Evolutionary conservation across 2,797 vertebrate genomes (phyloP).

Genomic region (Sus cebifrons): DNA sequence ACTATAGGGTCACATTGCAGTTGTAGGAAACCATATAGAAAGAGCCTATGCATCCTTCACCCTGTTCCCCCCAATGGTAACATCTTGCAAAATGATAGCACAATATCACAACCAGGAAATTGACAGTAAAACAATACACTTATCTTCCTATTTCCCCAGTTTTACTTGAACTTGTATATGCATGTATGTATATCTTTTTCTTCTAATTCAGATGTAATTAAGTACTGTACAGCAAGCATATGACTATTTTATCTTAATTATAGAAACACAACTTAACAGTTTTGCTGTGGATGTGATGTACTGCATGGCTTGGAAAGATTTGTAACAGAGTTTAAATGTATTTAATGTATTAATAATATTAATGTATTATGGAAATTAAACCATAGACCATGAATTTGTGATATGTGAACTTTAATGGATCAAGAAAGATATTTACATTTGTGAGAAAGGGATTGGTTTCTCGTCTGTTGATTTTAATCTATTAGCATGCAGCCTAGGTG

Average conservation of each 20-base stretch:
- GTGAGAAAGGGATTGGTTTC: slow-evolving; percentile 61
- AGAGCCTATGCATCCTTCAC: background rate
- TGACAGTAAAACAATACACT: background rate
- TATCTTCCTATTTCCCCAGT: slow-evolving; percentile 22
- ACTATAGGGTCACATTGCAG: background rate
- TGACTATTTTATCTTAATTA: slow-evolving; percentile 77
- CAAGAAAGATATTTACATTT: slow-evolving; percentile 69
- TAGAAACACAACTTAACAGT: slow-evolving; percentile 64
- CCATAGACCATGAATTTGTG: slow-evolving; percentile 40
- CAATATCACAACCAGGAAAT: background rate
- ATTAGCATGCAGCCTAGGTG: slow-evolving; percentile 58
- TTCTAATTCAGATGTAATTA: slow-evolving; percentile 49
- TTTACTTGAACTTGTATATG: background rate
- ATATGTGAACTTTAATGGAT: slow-evolving; percentile 60
- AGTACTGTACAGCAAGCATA: slow-evolving; percentile 1
- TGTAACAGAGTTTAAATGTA: slow-evolving; percentile 53
- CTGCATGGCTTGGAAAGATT: background rate
- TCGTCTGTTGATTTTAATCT: slow-evolving; percentile 71
- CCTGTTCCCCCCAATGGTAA: background rate
- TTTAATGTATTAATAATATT: slow-evolving; percentile 75
- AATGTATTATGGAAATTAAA: slow-evolving; percentile 76
- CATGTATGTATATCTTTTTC: background rate
- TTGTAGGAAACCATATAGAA: slow-evolving; percentile 38
- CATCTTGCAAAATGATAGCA: background rate
- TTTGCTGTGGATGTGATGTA: slow-evolving; percentile 67